A percentile compares a stretch with the other conserved stretches of the same genome.
Conservation (phyloP, 1,140 invertebrate species). For the Octopus bimaculoides region DNA sequence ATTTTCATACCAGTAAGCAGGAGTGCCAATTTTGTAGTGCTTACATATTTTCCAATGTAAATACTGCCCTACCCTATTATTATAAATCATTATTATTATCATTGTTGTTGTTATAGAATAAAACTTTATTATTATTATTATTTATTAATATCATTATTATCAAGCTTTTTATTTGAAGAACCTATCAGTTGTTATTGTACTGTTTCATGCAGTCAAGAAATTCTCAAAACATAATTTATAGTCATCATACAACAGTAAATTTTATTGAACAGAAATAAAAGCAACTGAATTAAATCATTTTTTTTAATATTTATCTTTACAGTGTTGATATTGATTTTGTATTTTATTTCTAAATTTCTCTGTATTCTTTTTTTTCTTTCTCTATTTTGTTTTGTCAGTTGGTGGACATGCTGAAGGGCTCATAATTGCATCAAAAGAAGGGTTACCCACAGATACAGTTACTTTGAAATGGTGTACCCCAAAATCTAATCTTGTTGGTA, state of each 20-base stretch:
- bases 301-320: neutral
- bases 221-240: neutral
- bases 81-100: too few relatives aligned
- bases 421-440: slow-evolving; percentile 62
- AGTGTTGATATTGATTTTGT: neutral
- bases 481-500: slow-evolving; percentile 71
- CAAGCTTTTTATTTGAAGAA: too few relatives aligned
- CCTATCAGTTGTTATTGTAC: too few relatives aligned
- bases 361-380: neutral
- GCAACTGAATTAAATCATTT: neutral
- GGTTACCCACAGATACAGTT: slow-evolving; percentile 71
- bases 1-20: too few relatives aligned
- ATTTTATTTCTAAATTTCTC: neutral
- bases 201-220: neutral
- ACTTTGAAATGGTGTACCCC: slow-evolving; percentile 96
- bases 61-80: too few relatives aligned
- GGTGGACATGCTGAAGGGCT: slow-evolving; percentile 54
- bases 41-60: too few relatives aligned
- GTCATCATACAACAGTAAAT: too few relatives aligned
- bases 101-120: too few relatives aligned
- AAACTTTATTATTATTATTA: too few relatives aligned
- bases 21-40: too few relatives aligned
- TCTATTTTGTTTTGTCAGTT: slow-evolving; percentile 9
- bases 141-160: too few relatives aligned
- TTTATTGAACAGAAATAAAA: neutral